Percentiles rank a stretch among this genome's conserved stretches.
Evolutionary conservation across 2,797 vertebrate genomes (phyloP).

Genomic region (Darevskia nairensis): DNA sequence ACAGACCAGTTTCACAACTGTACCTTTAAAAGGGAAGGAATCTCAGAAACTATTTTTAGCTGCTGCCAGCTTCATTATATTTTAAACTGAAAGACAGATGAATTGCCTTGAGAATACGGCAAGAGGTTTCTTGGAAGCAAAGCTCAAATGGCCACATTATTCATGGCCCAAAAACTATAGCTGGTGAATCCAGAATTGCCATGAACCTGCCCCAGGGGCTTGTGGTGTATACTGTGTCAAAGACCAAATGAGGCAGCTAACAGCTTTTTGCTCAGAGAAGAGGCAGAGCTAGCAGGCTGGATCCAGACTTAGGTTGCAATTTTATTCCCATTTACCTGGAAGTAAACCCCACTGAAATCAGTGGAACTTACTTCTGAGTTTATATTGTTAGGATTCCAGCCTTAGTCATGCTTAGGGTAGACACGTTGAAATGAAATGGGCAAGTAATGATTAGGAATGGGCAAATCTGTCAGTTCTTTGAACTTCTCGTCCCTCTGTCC

Average conservation of each 20-base stretch:
- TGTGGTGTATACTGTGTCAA: background rate
- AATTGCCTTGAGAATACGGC: constrained; percentile 17
- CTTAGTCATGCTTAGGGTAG: too few species aligned
- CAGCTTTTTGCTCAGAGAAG: background rate
- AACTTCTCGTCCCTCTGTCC: too few species aligned
- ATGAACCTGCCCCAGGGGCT: constrained; percentile 12
- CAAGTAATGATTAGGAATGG: too few species aligned
- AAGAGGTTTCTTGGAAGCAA: constrained; percentile 19
- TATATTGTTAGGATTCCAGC: too few species aligned
- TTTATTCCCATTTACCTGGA: too few species aligned
- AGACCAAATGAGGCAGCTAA: constrained; percentile 1
- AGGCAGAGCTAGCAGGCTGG: background rate
- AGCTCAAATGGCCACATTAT: constrained; percentile 24
- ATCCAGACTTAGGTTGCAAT: background rate
- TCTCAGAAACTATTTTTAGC: constrained; percentile 19
- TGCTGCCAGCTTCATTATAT: background rate
- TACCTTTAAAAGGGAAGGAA: constrained; percentile 23
- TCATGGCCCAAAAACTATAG: background rate
- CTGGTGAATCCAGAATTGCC: background rate
- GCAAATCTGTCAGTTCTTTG: too few species aligned
- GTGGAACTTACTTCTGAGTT: too few species aligned
- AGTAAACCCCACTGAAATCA: too few species aligned
- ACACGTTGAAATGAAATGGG: too few species aligned
- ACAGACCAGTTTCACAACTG: constrained; percentile 7
- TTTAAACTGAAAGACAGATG: constrained; percentile 31